Base-by-base conservation (phyloP, 2,113 vertebrate species). In the Haemorhous mexicanus region DNA sequence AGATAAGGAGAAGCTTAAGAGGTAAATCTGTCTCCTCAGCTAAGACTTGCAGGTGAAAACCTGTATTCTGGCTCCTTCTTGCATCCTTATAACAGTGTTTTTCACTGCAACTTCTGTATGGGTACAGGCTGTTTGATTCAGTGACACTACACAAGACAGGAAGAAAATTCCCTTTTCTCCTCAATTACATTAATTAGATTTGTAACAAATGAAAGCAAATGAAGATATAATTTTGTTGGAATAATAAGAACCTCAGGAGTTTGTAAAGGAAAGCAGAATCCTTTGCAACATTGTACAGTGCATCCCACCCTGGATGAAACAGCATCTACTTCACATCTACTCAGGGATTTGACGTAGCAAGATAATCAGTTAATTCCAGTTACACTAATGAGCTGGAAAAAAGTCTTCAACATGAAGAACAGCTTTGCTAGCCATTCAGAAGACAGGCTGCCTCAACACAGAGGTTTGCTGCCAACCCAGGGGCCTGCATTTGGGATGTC, bases 341-440 rank as follows among this genome's bases (percentile, higher is more conserved):
- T 80, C 44, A 33, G 47, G 32, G 64, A 78, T 70, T 67, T 87
- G 52, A 47, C 6, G 2, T 12, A 72, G 73, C 30, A 74, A 77
- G 56, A 55, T 70, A 69, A 63, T 64, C 76, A 52, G 56, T 75
- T 91, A 70, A 92, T 68, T 91, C 49, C 87, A 87, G 41, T 62
- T 75, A 77, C 79, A 68, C 52, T 72, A 56, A 87, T 44, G 33
- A 89, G 22, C 50, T 63, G 43, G 50, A 1, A 72, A 85, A 87
- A 83, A 58, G 17, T 9, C 52, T 53, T 32, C 50, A 81, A 32
- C 35, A 43, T 23, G 33, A 89, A 39, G 18, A 80, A 59, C 20
- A 89, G 44, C 16, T 91, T 87, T 69, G 17, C 46, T 58, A 64
- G 58, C 22, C 55, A 41, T 49, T 77, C 73, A 81, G 59, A 69